Evolutionary conservation across 2,888 invertebrate species (phyloP), one percentile per base, ranked within the genome.

Genomic region (Ichneumon xanthorius): DNA sequence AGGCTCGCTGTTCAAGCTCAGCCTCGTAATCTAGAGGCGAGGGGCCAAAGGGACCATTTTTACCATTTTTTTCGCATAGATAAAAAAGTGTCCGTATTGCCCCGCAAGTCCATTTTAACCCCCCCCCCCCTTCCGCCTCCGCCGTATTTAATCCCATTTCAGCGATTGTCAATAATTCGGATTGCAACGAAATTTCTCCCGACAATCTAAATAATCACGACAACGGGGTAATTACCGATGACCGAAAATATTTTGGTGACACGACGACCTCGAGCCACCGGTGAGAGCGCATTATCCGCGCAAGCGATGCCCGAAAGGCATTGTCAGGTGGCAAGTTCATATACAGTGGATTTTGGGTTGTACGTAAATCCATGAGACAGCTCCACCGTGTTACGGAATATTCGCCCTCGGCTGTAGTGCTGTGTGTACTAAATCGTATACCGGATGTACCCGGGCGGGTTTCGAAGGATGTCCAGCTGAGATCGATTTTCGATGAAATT

Each of bases 401-500:
- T 85, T 88, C 83, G 86, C 80, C 70, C 67, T 86, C 84, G 81
- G 76, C 26, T 50, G 80, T 33, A 55, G 63, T 45, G 26, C 45
- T 37, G n/a, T 72, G 14, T 58, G 71, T 63, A 33, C 48, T 19
- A 76, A 63, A 30, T 75, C 45, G 68, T 70, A 76, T 72, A 76
- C 76, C 76, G 80, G 79, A 80, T 86, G 71, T 55, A 61, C 22
- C 75, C 40, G 71, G 67, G 61, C 75, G 71, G 63, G 30, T 79
- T 84, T 76, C 65, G 76, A 7, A 61, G 75, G 80, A 80, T 71
- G 75, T 84, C 80, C 63, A 80, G 50, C 80, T 76, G 75, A 65
- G 87, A 92, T 92, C 86, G 91, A 91, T 92, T 91, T 91, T 87
- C 91, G 82, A 90, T 91, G 90, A 91, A 90, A 92, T 92, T 92